A percentile compares a stretch with the other conserved stretches of the same genome.
Evolutionary conservation across 2,113 vertebrate genomes (phyloP).

Genomic region (Crocuta crocuta): DNA sequence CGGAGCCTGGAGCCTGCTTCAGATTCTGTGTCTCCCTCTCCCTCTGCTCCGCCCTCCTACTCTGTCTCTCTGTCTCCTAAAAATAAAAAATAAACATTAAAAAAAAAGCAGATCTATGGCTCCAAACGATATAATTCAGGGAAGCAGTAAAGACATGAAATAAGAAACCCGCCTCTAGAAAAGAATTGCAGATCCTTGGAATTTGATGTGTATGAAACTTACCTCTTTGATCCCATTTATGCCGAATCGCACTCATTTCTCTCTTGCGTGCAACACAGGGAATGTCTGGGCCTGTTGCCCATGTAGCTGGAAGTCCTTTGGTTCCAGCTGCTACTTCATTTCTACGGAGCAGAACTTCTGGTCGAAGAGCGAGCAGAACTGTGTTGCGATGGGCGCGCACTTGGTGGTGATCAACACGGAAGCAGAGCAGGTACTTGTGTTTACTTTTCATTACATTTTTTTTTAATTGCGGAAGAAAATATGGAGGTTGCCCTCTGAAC

Average conservation of each 20-base stretch:
- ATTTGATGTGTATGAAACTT: not conserved
- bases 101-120: not conserved
- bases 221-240: not conserved
- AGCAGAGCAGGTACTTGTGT: slow-evolving; percentile 53
- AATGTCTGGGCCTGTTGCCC: slow-evolving; percentile 64
- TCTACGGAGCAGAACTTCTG: not conserved
- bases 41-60: too few species aligned
- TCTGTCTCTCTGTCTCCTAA: too few species aligned
- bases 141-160: not conserved
- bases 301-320: slow-evolving; percentile 68
- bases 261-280: slow-evolving; percentile 17
- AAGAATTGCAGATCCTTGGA: not conserved
- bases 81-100: too few species aligned
- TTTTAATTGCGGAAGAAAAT: not conserved
- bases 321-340: slow-evolving; percentile 73
- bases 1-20: too few species aligned
- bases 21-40: too few species aligned
- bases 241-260: not conserved
- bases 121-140: not conserved
- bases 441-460: not conserved
- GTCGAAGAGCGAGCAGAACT: slow-evolving; percentile 58
- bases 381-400: slow-evolving; percentile 74
- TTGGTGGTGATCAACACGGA: slow-evolving; percentile 78
- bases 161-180: not conserved
- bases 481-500: not conserved